Evolutionary conservation across 2,888 invertebrate genomes (phyloP).

Genomic region (Hypolimnas misippus): DNA sequence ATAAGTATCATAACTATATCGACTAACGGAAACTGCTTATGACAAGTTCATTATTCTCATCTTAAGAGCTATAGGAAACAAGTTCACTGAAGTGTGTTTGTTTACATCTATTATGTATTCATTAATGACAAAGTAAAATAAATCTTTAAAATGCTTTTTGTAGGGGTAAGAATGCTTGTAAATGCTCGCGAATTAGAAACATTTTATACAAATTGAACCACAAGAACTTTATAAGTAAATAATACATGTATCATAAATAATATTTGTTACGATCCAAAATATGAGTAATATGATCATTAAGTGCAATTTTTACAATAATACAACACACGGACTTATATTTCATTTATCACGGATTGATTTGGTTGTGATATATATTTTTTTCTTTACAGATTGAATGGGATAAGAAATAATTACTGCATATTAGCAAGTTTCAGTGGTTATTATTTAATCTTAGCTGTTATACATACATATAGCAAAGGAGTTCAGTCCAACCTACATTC

Average conservation of each 20-base stretch:
- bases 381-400: no score
- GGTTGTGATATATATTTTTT: no score
- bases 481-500: constrained; percentile 23
- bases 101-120: background rate
- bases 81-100: background rate
- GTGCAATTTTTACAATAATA: background rate
- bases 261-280: background rate
- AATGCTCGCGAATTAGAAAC: background rate
- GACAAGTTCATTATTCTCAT: background rate
- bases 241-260: background rate
- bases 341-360: no score
- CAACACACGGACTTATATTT: no score
- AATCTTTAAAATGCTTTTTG: background rate
- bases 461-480: constrained; percentile 1
- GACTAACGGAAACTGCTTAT: no score
- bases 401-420: background rate
- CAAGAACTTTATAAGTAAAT: background rate
- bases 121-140: background rate
- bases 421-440: background rate
- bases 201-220: background rate
- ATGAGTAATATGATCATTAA: background rate
- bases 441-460: background rate
- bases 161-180: background rate
- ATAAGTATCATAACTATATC: no score
- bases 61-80: background rate